phyloP scores from a whole-genome alignment of 2,113 vertebrate genomes.

The Carassius auratus region DNA sequence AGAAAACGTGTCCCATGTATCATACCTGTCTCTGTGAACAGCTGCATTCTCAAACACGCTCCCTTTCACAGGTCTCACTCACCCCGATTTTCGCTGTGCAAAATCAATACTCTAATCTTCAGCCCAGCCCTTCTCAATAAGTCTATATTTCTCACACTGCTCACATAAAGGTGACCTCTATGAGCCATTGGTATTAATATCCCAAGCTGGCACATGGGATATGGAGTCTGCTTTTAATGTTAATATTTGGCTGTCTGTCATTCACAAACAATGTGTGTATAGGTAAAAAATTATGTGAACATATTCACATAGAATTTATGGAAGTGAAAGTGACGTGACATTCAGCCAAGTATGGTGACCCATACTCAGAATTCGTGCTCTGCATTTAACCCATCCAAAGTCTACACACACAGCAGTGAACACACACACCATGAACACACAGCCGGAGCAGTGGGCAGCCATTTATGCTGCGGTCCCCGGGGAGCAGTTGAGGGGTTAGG shows the following conservation, averaged over 20 bases:
- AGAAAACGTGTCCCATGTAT: conserved; percentile 29
- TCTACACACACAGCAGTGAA: no score
- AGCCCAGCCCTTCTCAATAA: conserved; percentile 55
- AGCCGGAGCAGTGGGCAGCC: no score
- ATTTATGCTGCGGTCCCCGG: no score
- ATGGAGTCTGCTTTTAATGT: conserved; percentile 7
- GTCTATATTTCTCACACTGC: conserved; percentile 49
- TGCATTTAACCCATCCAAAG: no score
- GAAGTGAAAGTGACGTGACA: no score
- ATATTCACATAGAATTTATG: not conserved
- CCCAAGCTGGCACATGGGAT: conserved; percentile 32
- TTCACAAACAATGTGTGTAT: not conserved
- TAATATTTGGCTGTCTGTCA: not conserved
- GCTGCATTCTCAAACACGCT: conserved; percentile 7
- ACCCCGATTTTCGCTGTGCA: conserved; percentile 61
- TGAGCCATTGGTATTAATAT: conserved; percentile 50
- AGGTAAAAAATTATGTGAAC: not conserved
- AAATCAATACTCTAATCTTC: conserved; percentile 70
- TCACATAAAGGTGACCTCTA: conserved; percentile 56
- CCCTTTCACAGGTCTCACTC: conserved; percentile 47
- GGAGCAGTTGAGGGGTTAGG: no score
- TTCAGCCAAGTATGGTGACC: no score
- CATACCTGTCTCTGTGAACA: conserved; percentile 23
- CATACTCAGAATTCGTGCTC: no score
- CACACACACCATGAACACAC: no score